Base-by-base conservation (phyloP, 2,113 vertebrate genomes). In the Irena cyanogastra region DNA sequence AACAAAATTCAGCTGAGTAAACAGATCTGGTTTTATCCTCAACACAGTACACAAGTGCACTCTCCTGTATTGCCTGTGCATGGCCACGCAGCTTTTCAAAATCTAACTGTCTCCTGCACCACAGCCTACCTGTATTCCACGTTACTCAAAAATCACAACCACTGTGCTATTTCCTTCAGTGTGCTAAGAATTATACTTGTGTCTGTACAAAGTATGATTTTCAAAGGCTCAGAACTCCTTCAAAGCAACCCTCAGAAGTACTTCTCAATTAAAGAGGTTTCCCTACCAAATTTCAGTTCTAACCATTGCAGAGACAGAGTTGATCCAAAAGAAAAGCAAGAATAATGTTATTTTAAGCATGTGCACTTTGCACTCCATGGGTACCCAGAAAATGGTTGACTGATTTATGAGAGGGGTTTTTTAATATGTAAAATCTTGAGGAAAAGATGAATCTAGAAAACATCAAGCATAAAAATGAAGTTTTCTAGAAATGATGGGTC, bases 241-340 rank as follows among this genome's bases (percentile, higher is more conserved):
- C 81, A 94, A 93, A 96, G 87, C 90, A 95, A 75, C 72, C 78
- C 94, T 97, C 94, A 79, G 91, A 97, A 86, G 47, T 63, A 94
- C 72, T 94, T 95, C 47, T 95, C 84, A 94, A 42, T 75, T 92
- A 94, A 63, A 53, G 82, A 92, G 92, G 84, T 93, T 94, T 96
- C 83, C 53, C 59, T 90, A 92, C 84, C 84, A 93, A 83, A 97
- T 95, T 95, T 95, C 84, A 89, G 23, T 72, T 95, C 75, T 90
- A 85, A 54, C 82, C 35, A 54, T 95, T 95, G 57, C 79, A 89
- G 85, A 84, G n/a, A 61, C 57, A 75, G 68, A 72, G 56, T 8
- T 45, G 13, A 91, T 96, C 72, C 49, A 45, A 87, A 85, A 87
- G 86, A 83, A 71, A 83, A 79, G 31, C 4, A 2, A 77, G 39